Percentiles rank a stretch among this genome's conserved stretches.
Evolutionary conservation across 2,113 vertebrate species (phyloP).

Genomic region (Corvus moneduloides): DNA sequence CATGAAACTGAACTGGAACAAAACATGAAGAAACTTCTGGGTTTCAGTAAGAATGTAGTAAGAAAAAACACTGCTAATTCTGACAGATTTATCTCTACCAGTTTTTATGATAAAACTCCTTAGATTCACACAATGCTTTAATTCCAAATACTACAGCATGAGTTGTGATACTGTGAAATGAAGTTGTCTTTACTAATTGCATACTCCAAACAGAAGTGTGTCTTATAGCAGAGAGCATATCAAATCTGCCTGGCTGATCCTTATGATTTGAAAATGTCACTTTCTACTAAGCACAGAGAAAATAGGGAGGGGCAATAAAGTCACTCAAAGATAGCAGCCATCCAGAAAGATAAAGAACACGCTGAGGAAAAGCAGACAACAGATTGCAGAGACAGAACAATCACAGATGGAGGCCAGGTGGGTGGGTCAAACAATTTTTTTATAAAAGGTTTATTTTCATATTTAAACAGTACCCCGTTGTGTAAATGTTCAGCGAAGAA

Average conservation of each 20-base stretch:
- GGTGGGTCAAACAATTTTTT: conserved; percentile 70
- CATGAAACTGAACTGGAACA: neutral
- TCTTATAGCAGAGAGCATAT: conserved; percentile 72
- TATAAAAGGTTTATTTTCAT: conserved; percentile 77
- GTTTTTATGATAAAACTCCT: conserved; percentile 27
- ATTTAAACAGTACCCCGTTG: conserved; percentile 63
- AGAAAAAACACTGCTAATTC: neutral
- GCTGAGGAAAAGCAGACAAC: conserved; percentile 74
- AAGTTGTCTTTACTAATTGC: conserved; percentile 72
- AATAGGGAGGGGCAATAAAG: conserved; percentile 46
- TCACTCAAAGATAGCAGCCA: conserved; percentile 73
- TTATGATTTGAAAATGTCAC: conserved; percentile 70
- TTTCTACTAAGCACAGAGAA: conserved; percentile 50
- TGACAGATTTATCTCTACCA: conserved; percentile 30
- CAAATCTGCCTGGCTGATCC: conserved; percentile 75
- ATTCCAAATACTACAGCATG: conserved; percentile 32
- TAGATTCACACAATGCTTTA: conserved; percentile 29
- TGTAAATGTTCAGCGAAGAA: conserved; percentile 65
- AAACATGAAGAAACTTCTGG: neutral
- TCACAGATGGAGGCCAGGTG: conserved; percentile 80
- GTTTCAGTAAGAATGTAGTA: neutral
- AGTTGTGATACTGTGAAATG: conserved; percentile 56
- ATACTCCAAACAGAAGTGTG: conserved; percentile 48
- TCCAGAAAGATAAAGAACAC: conserved; percentile 81
- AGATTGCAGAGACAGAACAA: conserved; percentile 69